Evolutionary conservation across 1,140 invertebrate species (phyloP).

Genomic region (Drosophila grimshawi): DNA sequence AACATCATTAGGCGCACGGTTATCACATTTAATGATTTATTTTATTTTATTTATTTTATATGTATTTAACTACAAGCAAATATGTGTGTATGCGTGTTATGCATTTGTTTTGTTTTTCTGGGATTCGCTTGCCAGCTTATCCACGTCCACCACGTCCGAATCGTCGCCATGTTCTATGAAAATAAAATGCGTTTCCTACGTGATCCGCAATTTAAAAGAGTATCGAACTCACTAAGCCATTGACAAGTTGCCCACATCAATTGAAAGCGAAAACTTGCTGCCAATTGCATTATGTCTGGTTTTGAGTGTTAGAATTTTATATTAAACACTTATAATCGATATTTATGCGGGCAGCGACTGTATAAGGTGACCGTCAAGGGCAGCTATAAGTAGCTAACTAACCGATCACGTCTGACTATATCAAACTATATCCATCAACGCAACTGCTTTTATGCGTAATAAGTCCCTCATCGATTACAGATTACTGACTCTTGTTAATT

Average conservation of each 20-base stretch:
- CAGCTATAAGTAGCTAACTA: conserved; percentile 38
- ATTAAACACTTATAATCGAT: conserved; percentile 79
- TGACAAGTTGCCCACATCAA: conserved; percentile 37
- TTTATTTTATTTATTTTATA: conserved; percentile 45
- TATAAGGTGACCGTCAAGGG: conserved; percentile 67
- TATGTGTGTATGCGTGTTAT: conserved; percentile 20
- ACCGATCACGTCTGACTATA: conserved; percentile 27
- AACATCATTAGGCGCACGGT: conserved; percentile 75
- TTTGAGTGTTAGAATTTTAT: conserved; percentile 72
- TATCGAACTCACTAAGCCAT: conserved; percentile 11
- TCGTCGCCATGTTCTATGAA: conserved; percentile 77
- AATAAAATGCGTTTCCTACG: conserved; percentile 77
- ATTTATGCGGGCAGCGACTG: conserved; percentile 75
- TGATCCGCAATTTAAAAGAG: conserved; percentile 54
- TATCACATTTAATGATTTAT: conserved; percentile 76
- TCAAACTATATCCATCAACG: background rate
- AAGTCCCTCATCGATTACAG: too few species aligned
- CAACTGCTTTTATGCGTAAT: background rate
- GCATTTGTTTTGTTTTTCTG: conserved; percentile 52
- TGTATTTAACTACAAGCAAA: conserved; percentile 1
- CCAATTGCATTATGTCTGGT: conserved; percentile 72
- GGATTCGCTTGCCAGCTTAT: conserved; percentile 39
- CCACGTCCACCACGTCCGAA: conserved; percentile 71
- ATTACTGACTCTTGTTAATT: too few species aligned
- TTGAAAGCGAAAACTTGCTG: conserved; percentile 68